A percentile compares a stretch with the other conserved stretches of the same genome.
phyloP scores from a whole-genome alignment of 2,888 invertebrate genomes.

The Penaeus monodon region DNA sequence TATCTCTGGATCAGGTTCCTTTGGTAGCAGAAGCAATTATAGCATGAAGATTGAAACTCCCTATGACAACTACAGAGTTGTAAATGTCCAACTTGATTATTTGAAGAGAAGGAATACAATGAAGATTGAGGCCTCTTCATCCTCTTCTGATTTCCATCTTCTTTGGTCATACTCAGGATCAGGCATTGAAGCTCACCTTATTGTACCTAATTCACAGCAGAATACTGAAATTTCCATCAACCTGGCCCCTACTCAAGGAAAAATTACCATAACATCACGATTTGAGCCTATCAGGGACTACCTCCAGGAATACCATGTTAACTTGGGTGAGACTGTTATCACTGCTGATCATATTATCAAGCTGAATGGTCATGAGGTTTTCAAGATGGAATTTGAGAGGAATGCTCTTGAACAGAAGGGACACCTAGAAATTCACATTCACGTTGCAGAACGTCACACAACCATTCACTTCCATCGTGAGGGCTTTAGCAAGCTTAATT shows the following conservation, averaged over 20 bases:
- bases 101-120: slow-evolving; percentile 26
- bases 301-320: slow-evolving; percentile 33
- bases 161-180: slow-evolving; percentile 12
- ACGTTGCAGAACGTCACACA: slow-evolving; percentile 44
- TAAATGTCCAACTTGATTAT: slow-evolving; percentile 28
- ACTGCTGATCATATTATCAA: slow-evolving; percentile 18
- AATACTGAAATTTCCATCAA: slow-evolving; percentile 45
- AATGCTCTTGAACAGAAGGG: not conserved
- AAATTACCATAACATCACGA: slow-evolving; percentile 40
- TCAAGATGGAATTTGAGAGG: slow-evolving; percentile 41
- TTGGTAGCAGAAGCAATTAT: slow-evolving; percentile 2
- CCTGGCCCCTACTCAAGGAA: slow-evolving; percentile 21
- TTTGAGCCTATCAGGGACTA: slow-evolving; percentile 38
- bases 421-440: slow-evolving; percentile 49
- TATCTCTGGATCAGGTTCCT: slow-evolving; percentile 41
- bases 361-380: slow-evolving; percentile 47
- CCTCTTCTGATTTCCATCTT: slow-evolving; percentile 46
- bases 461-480: slow-evolving; percentile 49
- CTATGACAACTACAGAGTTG: slow-evolving; percentile 41
- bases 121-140: slow-evolving; percentile 45
- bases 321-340: not conserved
- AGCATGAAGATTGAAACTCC: slow-evolving; percentile 46
- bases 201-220: slow-evolving; percentile 54
- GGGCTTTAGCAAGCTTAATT: not conserved
- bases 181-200: slow-evolving; percentile 22